Percentiles rank a stretch among this genome's conserved stretches.
phyloP scores from a whole-genome alignment of 2,113 vertebrate species.

The Eolophus roseicapilla region DNA sequence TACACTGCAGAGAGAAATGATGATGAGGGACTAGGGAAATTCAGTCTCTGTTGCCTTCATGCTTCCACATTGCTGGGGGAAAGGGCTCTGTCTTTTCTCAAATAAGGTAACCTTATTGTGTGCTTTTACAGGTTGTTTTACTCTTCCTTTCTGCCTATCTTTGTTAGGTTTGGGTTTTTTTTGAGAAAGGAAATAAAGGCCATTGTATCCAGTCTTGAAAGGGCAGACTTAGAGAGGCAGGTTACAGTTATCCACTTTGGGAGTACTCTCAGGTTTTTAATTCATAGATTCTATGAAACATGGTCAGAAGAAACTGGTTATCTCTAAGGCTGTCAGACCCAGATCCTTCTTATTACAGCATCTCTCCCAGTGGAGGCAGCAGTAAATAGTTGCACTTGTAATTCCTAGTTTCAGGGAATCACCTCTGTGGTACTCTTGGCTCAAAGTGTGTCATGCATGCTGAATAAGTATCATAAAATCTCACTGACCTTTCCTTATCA shows the following conservation, averaged over 20 bases:
- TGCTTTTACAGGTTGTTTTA: not conserved
- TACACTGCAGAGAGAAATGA: not conserved
- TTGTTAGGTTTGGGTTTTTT: not conserved
- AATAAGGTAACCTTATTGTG: not conserved
- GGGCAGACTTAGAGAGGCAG: not conserved
- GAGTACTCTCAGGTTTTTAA: not conserved
- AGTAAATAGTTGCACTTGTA: not conserved
- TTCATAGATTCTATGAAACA: not conserved
- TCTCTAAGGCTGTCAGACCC: not conserved
- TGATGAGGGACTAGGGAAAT: not conserved
- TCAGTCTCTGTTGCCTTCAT: rapidly evolving
- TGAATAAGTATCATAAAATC: not conserved
- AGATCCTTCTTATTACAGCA: not conserved
- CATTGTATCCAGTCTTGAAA: not conserved
- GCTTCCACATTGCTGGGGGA: not conserved
- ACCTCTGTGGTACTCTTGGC: not conserved
- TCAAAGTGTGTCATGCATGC: not conserved
- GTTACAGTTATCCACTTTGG: not conserved
- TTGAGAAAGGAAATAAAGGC: not conserved
- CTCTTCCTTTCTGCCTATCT: not conserved
- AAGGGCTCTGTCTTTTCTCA: not conserved
- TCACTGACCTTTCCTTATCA: not conserved
- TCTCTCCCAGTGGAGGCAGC: not conserved
- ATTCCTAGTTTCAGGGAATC: not conserved
- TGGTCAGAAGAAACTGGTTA: not conserved